These are phyloP conservation scores for Coluber constrictor DNA, from an alignment of 2,797 vertebrate species.

Conservation along the genomic window DNA sequence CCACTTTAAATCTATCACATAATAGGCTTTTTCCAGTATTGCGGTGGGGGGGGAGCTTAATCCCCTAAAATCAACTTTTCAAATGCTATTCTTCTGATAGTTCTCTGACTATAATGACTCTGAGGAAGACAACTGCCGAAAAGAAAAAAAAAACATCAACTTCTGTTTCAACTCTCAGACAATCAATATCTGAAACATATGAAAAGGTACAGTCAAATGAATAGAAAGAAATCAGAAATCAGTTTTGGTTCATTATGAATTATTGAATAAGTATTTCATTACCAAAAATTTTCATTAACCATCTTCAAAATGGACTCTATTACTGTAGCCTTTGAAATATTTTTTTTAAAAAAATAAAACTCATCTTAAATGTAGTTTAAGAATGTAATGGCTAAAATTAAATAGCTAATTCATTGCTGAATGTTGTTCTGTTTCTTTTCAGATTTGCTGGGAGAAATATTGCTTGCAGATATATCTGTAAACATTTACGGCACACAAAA, in stretches of 20 bases:
- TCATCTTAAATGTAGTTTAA: not conserved
- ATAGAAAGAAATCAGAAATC: not conserved
- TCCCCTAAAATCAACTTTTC: not conserved
- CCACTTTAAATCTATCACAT: not conserved
- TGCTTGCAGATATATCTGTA: not conserved
- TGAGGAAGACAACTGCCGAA: not conserved
- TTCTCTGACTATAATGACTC: conserved; percentile 4
- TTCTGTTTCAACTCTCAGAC: not conserved
- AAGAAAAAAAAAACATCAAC: not conserved
- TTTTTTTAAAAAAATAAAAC: not conserved
- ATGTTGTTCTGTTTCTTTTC: not conserved
- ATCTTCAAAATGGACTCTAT: not conserved
- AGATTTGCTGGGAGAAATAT: not conserved
- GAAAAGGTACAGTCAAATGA: not conserved
- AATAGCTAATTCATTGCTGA: not conserved
- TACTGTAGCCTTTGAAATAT: not conserved
- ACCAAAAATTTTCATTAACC: not conserved
- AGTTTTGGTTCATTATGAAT: conserved; percentile 1
- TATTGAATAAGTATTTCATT: not conserved
- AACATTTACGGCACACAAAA: not conserved
- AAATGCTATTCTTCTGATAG: not conserved
- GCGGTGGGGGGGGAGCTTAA: not conserved
- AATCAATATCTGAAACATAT: not conserved
- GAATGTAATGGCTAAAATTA: not conserved
- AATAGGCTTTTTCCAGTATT: not conserved